Conservation (phyloP, 2,113 vertebrate genomes). For the Chaenogobius annularis region DNA sequence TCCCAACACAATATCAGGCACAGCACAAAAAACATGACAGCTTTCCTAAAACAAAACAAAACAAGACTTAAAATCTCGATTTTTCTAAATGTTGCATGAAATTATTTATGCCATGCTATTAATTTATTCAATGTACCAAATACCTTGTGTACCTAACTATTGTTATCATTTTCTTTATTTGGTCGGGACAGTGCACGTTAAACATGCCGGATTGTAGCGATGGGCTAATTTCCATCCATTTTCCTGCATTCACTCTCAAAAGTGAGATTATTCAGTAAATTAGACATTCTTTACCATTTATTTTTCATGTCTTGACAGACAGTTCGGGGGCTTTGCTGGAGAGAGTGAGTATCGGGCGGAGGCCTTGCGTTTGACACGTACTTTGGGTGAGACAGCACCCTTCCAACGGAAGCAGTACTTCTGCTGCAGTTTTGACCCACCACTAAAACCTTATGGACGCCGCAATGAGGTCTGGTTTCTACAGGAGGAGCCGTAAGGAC, state of each 20-base stretch:
- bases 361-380: slow-evolving; percentile 80
- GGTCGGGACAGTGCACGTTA: too few relatives aligned
- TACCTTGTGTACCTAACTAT: too few relatives aligned
- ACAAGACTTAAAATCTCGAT: neutral
- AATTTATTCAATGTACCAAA: neutral
- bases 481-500: slow-evolving; percentile 77
- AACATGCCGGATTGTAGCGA: too few relatives aligned
- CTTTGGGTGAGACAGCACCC: slow-evolving; percentile 81
- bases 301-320: slow-evolving; percentile 66
- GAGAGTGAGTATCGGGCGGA: slow-evolving; percentile 82
- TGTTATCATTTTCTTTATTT: too few relatives aligned
- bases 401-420: slow-evolving; percentile 84
- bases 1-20: neutral
- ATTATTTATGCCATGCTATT: neutral
- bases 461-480: slow-evolving; percentile 92
- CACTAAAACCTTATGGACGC: slow-evolving; percentile 87
- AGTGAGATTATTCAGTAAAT: neutral
- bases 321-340: slow-evolving; percentile 90
- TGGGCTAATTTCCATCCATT: too few relatives aligned
- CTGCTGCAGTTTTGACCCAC: slow-evolving; percentile 87
- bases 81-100: neutral
- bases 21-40: neutral
- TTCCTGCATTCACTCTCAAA: neutral
- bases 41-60: neutral
- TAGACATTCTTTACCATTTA: neutral